Percentiles rank a stretch among this genome's conserved stretches.
Evolutionary conservation across 2,888 invertebrate species (phyloP).

Genomic region (Dynastes grantii): DNA sequence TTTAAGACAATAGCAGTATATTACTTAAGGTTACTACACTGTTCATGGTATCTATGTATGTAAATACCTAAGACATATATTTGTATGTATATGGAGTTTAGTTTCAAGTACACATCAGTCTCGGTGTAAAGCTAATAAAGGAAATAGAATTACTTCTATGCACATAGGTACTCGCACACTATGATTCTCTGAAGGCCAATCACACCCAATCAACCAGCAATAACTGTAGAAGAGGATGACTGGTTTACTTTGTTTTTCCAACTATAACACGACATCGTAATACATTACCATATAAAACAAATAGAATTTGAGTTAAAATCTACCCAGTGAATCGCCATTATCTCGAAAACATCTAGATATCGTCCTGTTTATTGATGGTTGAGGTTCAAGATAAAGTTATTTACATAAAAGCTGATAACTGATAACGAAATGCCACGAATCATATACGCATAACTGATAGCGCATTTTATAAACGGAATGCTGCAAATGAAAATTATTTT

Average conservation of each 20-base stretch:
- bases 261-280: background rate
- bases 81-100: background rate
- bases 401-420: too few species aligned
- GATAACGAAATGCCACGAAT: too few species aligned
- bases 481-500: too few species aligned
- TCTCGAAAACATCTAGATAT: too few species aligned
- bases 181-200: conserved; percentile 17
- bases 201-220: conserved; percentile 19
- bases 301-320: too few species aligned
- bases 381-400: too few species aligned
- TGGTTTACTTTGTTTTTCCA: background rate
- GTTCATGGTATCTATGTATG: background rate
- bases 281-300: background rate
- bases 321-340: too few species aligned
- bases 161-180: background rate
- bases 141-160: conserved; percentile 1
- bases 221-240: conserved; percentile 1
- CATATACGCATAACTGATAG: too few species aligned
- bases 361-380: too few species aligned
- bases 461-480: too few species aligned
- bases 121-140: conserved; percentile 9
- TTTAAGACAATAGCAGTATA: too few species aligned
- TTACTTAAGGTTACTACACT: too few species aligned
- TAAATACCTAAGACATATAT: background rate
- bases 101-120: background rate